phyloP scores from a whole-genome alignment of 1,140 invertebrate genomes.

The Drosophila asahinai region DNA sequence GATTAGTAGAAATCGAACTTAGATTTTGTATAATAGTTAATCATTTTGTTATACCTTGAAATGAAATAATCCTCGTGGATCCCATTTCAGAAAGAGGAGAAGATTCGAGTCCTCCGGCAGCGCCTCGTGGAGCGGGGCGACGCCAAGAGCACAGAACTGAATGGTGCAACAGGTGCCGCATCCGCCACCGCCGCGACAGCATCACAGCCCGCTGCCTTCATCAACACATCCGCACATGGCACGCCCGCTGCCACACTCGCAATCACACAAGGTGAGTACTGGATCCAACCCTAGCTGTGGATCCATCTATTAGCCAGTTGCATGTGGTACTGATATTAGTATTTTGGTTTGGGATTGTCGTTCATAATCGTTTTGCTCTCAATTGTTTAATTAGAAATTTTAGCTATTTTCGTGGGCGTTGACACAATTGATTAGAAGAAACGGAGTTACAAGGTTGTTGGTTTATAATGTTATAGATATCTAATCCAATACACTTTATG shows the following conservation, averaged over 20 bases:
- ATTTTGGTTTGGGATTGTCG: slow-evolving; percentile 21
- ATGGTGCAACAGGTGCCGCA: slow-evolving; percentile 84
- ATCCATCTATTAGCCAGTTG: slow-evolving; percentile 1
- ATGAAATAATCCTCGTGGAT: background rate
- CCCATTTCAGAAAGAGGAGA: slow-evolving; percentile 93
- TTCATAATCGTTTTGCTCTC: slow-evolving; percentile 45
- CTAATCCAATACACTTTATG: background rate
- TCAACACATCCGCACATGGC: slow-evolving; percentile 69
- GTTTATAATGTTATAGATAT: slow-evolving; percentile 11
- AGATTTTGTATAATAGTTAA: too few relatives aligned
- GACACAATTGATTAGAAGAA: slow-evolving; percentile 69
- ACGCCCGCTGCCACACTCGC: slow-evolving; percentile 81
- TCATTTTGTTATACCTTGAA: too few relatives aligned
- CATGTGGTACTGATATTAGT: slow-evolving; percentile 34
- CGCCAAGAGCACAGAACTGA: slow-evolving; percentile 84
- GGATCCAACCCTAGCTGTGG: too few relatives aligned
- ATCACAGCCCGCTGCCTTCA: slow-evolving; percentile 58
- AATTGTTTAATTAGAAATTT: slow-evolving; percentile 72
- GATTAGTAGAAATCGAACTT: too few relatives aligned
- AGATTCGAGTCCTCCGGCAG: slow-evolving; percentile 92
- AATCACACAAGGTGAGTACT: slow-evolving; percentile 86
- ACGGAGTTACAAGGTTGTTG: slow-evolving; percentile 63
- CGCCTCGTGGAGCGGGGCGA: slow-evolving; percentile 91
- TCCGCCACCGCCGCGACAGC: slow-evolving; percentile 58
- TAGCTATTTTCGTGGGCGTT: slow-evolving; percentile 80